phyloP scores from a whole-genome alignment of 1,140 invertebrate genomes.

The Zaprionus ornatus region DNA sequence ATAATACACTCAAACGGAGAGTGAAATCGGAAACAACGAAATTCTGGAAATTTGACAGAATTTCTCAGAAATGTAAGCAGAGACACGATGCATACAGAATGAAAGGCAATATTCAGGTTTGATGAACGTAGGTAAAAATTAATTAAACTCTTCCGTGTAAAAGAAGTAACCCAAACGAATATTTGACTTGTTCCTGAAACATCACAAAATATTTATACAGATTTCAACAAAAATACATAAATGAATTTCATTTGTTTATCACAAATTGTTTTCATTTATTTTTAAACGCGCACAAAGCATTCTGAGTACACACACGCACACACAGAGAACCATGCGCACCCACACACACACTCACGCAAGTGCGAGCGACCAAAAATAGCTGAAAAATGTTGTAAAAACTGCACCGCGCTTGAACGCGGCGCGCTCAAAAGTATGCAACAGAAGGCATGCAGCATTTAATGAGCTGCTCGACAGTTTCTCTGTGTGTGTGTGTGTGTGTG shows the following conservation, averaged over 20 bases:
- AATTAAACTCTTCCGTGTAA: no score
- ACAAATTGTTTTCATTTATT: slow-evolving; percentile 71
- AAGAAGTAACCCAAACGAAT: not conserved
- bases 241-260: slow-evolving; percentile 37
- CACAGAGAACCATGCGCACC: slow-evolving; percentile 1
- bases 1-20: not conserved
- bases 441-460: slow-evolving; percentile 25
- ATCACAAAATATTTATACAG: not conserved
- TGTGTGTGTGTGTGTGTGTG: not conserved
- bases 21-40: not conserved
- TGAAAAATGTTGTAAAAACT: slow-evolving; percentile 37
- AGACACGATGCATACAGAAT: not conserved
- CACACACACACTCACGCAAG: not conserved
- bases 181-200: not conserved
- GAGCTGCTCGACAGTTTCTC: not conserved
- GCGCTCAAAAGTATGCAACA: slow-evolving; percentile 50
- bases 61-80: not conserved
- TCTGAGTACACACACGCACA: slow-evolving; percentile 40
- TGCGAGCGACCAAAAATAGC: slow-evolving; percentile 33
- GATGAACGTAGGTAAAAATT: no score
- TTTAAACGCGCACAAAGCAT: slow-evolving; percentile 61
- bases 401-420: slow-evolving; percentile 13
- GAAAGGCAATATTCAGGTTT: not conserved
- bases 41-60: not conserved
- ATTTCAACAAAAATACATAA: not conserved